These are phyloP conservation scores for Troides oblongomaculatus DNA, from an alignment of 2,888 invertebrate species.

Conservation along the genomic window DNA sequence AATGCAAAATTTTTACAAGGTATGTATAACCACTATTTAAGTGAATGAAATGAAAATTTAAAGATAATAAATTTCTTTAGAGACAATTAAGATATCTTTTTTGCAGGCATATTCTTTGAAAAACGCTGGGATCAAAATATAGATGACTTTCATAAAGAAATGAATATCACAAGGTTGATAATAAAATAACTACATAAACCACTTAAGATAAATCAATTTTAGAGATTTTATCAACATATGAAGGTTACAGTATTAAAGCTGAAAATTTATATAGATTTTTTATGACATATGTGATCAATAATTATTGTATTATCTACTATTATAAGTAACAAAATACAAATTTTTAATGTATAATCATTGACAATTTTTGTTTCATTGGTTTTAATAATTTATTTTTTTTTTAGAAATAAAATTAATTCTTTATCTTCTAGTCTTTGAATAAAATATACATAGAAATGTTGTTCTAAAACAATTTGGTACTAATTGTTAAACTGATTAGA, in stretches of 20 bases:
- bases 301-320: too few relatives aligned
- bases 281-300: too few relatives aligned
- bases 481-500: too few relatives aligned
- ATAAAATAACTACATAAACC: neutral
- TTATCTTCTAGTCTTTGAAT: too few relatives aligned
- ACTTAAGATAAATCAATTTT: neutral
- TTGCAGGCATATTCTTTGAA: slow-evolving; percentile 89
- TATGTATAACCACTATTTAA: slow-evolving; percentile 31
- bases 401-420: too few relatives aligned
- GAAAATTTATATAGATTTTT: neutral
- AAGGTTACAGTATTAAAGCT: neutral
- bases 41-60: neutral
- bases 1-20: slow-evolving; percentile 90
- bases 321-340: too few relatives aligned
- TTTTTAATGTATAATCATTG: too few relatives aligned
- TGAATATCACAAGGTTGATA: slow-evolving; percentile 84
- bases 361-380: too few relatives aligned
- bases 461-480: too few relatives aligned
- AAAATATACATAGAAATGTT: too few relatives aligned
- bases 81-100: slow-evolving; percentile 4
- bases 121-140: slow-evolving; percentile 95
- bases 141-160: slow-evolving; percentile 87
- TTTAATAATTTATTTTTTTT: too few relatives aligned
- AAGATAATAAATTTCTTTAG: neutral
- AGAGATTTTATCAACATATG: neutral